Evolutionary conservation across 2,888 invertebrate genomes (phyloP).

Genomic region (Magallana nippona): DNA sequence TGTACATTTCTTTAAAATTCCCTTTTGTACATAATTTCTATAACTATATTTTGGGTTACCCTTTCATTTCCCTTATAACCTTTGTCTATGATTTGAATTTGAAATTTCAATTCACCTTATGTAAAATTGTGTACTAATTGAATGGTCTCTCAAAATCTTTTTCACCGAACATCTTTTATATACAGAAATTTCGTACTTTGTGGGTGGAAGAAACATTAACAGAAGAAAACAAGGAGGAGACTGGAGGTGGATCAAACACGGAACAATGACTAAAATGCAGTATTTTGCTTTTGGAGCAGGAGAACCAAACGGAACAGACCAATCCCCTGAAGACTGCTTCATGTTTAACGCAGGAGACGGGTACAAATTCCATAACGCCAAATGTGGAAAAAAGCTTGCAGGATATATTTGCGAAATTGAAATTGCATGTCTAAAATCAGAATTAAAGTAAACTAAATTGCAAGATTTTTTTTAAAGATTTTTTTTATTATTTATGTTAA

Average conservation of each 20-base stretch:
- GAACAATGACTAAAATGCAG: conserved; percentile 25
- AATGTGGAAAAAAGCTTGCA: background rate
- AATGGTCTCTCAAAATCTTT: background rate
- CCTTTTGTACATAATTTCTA: no score
- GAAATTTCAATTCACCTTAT: no score
- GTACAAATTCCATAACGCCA: background rate
- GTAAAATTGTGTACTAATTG: no score
- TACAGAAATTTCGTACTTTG: background rate
- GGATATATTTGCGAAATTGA: background rate
- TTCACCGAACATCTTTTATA: background rate
- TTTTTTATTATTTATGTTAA: no score
- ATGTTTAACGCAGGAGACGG: background rate
- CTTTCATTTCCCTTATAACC: no score
- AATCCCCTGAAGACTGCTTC: conserved; percentile 18
- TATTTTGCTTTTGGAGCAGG: conserved; percentile 11
- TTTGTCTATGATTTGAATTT: no score
- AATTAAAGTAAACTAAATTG: no score
- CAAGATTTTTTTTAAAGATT: no score
- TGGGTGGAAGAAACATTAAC: conserved; percentile 35
- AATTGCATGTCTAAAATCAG: no score
- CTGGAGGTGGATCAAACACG: conserved; percentile 37
- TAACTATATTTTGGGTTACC: no score
- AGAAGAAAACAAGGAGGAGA: conserved; percentile 10
- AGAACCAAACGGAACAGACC: background rate
- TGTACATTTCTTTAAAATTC: no score